Evolutionary conservation across 2,797 vertebrate species (phyloP), one percentile per base, ranked within the genome.

Genomic region (Sus cebifrons): DNA sequence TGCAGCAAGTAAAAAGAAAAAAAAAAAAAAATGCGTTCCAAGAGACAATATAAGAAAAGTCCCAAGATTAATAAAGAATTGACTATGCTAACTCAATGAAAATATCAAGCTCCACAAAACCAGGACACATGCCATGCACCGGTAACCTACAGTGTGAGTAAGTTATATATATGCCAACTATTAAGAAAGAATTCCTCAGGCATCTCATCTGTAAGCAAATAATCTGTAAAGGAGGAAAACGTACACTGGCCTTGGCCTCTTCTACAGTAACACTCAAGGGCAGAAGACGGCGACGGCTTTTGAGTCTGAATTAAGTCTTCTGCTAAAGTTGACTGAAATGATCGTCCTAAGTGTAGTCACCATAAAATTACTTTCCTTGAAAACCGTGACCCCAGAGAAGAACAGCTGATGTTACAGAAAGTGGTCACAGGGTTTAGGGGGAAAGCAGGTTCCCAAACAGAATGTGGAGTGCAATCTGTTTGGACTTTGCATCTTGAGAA

Each of bases 401-500:
- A 88, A 67, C 14, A 81, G n/a, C 25, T 40, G n/a, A 83, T 27
- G 2, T 74, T 49, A 64, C 14, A 64, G 65, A 84, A 77, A 83
- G 64, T 25, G 27, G 65, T 67, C 16, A 6, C 23, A 49, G 6
- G 16, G 71, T 64, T 85, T 89, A 70, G 20, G 20, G 77, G 68
- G 58, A 91, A 49, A 84, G 2, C 54, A 82, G 62, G 5, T 67
- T 96, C 54, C 44, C 62, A 87, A 90, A 68, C 2, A 64, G 36
- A 82, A 70, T 14, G 16, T 25, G 49, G 20, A 23, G 36, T 58
- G 25, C 36, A n/a, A 58, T 21, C 68, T 25, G 62, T 7, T 44
- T 44, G 64, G 78, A 75, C 64, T 91, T 75, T n/a, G 29, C 27
- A 86, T 82, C 95, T 90, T 16, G 36, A 89, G 65, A 40, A 68